Evolutionary conservation across 2,888 invertebrate species (phyloP).

Genomic region (Polydrusus tereticollis): DNA sequence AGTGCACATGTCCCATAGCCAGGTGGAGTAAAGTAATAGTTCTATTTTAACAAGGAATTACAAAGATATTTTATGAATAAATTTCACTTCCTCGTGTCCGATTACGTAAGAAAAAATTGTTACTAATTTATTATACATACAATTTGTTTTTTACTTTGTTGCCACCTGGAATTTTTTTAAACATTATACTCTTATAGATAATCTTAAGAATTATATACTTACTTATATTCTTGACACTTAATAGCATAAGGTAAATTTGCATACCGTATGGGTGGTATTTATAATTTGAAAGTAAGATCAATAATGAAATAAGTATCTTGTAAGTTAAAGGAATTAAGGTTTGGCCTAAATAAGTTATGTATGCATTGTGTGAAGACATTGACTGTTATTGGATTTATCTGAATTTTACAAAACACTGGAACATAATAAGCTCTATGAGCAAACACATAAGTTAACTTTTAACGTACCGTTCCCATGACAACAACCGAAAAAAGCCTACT

Average conservation of each 20-base stretch:
- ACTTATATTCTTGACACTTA: neutral
- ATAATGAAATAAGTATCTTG: too few species aligned
- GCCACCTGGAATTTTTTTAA: conserved; percentile 23
- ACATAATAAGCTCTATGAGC: too few species aligned
- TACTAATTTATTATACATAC: conserved; percentile 25
- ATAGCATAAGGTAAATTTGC: neutral
- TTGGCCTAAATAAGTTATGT: too few species aligned
- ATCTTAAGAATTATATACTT: conserved; percentile 1
- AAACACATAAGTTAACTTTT: too few species aligned
- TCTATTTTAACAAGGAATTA: conserved; percentile 4
- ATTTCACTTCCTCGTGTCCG: conserved; percentile 11
- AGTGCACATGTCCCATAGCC: conserved; percentile 21
- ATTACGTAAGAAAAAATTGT: conserved; percentile 25
- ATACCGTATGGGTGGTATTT: conserved; percentile 9
- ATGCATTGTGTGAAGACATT: too few species aligned
- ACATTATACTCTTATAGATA: conserved; percentile 12
- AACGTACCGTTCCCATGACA: too few species aligned
- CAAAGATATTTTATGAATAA: conserved; percentile 22
- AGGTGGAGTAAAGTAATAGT: conserved; percentile 15
- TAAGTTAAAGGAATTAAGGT: too few species aligned
- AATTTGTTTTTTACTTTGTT: conserved; percentile 21
- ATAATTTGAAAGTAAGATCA: conserved; percentile 1
- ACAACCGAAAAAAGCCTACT: too few species aligned
- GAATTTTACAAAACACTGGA: too few species aligned
- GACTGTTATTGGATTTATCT: too few species aligned